phyloP scores from a whole-genome alignment of 2,888 invertebrate species.

The Heliconius sara region DNA sequence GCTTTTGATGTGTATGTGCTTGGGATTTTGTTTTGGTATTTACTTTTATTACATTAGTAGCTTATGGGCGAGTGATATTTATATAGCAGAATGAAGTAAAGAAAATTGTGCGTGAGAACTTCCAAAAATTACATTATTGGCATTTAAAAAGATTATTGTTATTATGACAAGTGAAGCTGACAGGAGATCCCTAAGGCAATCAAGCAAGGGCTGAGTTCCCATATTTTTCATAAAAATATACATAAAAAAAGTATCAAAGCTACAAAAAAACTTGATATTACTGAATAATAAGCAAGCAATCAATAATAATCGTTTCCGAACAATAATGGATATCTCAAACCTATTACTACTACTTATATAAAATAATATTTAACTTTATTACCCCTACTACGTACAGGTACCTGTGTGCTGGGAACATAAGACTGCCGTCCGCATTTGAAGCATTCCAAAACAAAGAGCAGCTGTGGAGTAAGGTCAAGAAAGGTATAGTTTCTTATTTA shows the following conservation, averaged over 20 bases:
- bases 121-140: no score
- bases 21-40: not conserved
- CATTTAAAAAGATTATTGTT: not conserved
- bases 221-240: no score
- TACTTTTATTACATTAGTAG: not conserved
- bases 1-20: no score
- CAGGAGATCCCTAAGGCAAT: no score
- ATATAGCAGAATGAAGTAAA: not conserved
- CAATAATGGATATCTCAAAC: not conserved
- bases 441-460: constrained; percentile 93
- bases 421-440: constrained; percentile 91
- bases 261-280: no score
- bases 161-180: not conserved
- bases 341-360: not conserved
- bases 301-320: not conserved
- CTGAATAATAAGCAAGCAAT: not conserved
- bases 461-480: constrained; percentile 91
- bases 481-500: constrained; percentile 82
- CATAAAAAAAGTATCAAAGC: no score
- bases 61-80: not conserved
- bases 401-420: constrained; percentile 92
- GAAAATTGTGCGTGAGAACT: not conserved
- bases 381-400: constrained; percentile 75
- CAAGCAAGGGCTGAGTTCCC: no score
- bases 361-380: no score